These are phyloP conservation scores for Periplaneta americana DNA, from an alignment of 1,140 invertebrate species.

Conservation along the genomic window DNA sequence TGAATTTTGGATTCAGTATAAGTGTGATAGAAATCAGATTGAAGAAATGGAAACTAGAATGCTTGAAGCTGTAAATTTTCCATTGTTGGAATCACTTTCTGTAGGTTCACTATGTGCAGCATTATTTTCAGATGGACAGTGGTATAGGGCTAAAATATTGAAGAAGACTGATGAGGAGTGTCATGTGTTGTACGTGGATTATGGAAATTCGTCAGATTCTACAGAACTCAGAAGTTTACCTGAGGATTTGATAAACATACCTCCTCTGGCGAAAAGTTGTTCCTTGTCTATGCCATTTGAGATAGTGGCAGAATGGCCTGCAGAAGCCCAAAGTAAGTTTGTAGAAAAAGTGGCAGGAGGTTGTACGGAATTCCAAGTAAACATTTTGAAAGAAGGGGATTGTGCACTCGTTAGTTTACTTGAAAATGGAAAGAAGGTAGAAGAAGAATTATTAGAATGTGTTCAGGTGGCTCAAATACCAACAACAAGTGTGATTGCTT, in stretches of 20 bases:
- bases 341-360: constrained; percentile 55
- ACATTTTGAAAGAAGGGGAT: constrained; percentile 5
- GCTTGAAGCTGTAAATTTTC: constrained; percentile 14
- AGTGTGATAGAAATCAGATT: not conserved
- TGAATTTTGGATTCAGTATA: constrained; percentile 18
- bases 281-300: constrained; percentile 52
- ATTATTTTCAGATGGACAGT: constrained; percentile 52
- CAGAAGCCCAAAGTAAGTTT: constrained; percentile 56
- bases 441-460: not conserved
- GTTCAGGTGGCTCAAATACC: not conserved
- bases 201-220: constrained; percentile 59
- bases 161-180: constrained; percentile 45
- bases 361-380: constrained; percentile 47
- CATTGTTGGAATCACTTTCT: constrained; percentile 44
- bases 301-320: constrained; percentile 53
- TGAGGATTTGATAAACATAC: constrained; percentile 51
- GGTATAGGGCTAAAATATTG: constrained; percentile 60
- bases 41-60: constrained; percentile 28
- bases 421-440: not conserved
- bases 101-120: constrained; percentile 37
- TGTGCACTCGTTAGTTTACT: constrained; percentile 7
- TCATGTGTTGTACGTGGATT: constrained; percentile 68
- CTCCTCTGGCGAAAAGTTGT: constrained; percentile 55
- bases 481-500: not conserved
- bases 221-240: constrained; percentile 54